Base-by-base conservation (phyloP, 1,140 invertebrate species). In the Hestina assimilis region DNA sequence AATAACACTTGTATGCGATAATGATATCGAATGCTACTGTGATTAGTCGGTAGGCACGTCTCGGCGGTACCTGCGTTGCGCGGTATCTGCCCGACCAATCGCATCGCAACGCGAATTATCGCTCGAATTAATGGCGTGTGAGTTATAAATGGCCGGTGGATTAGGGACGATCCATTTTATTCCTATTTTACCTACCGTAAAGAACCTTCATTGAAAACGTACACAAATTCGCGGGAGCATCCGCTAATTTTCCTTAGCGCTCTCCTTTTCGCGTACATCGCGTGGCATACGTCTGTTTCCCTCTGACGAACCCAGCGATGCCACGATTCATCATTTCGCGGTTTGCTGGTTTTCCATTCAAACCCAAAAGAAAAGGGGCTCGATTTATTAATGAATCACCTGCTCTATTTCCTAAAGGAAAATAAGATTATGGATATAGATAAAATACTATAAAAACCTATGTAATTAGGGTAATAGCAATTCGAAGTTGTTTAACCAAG, bases 101-200 rank as follows among this genome's bases (percentile, higher is more conserved):
- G 72, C 65, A 63, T 63, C 69, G 71, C 74, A 58, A 69, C 68
- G 74, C 68, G 69, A 84, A 86, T 83, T 86, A 87, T 87, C 84
- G 75, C 78, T 80, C 76, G 82, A 87, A 84, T 87, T 87, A 86
- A 87, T 87, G 84, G 84, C 74, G 79, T 87, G 84, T 87, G 74
- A 86, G 79, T 79, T 87, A 84, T 87, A 87, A 84, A 87, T 87
- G 83, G 83, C 75, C 72, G 74, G 46, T 63, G 81, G 83, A 88
- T 86, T 88, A 88, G 72, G 77, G 59, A 20, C 76, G 75, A 80
- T 83, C 80, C 78, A 69, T 84, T 87, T 85, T 85, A 83, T 83
- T 84, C 82, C 81, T 80, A 83, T 84, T 84, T 86, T 87, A 84
- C 80, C 83, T 83, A 83, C 78, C 73, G 78, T 83, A 79, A 86